phyloP scores from a whole-genome alignment of 2,888 invertebrate species.

The Patella ulyssiponensis region DNA sequence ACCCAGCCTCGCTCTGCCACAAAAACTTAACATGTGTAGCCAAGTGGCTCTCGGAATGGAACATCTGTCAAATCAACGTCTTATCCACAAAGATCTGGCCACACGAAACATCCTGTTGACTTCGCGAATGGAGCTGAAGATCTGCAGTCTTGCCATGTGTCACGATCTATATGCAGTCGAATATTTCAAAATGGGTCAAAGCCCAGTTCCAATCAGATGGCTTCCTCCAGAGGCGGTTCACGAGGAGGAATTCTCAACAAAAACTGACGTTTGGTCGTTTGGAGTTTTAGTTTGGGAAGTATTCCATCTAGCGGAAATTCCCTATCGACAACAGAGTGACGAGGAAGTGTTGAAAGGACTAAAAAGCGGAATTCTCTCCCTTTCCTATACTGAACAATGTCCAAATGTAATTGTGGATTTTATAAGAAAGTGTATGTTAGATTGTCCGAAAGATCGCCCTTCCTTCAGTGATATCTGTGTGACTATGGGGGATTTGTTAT shows the following conservation, averaged over 20 bases:
- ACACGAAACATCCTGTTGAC: constrained; percentile 92
- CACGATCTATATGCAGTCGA: constrained; percentile 89
- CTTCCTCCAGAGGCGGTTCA: constrained; percentile 88
- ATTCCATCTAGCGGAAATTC: constrained; percentile 84
- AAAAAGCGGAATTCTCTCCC: constrained; percentile 50
- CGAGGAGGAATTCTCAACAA: constrained; percentile 92
- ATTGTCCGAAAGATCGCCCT: constrained; percentile 71
- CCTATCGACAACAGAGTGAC: constrained; percentile 83
- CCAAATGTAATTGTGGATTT: constrained; percentile 64
- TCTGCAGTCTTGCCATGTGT: constrained; percentile 84
- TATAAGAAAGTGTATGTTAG: constrained; percentile 66
- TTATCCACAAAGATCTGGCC: constrained; percentile 92
- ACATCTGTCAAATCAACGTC: constrained; percentile 81
- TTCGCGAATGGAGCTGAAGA: constrained; percentile 84
- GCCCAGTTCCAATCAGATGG: constrained; percentile 89
- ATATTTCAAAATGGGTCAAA: constrained; percentile 79
- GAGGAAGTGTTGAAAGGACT: constrained; percentile 77
- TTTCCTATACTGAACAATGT: constrained; percentile 60
- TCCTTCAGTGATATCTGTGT: constrained; percentile 70
- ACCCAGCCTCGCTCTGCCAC: constrained; percentile 76
- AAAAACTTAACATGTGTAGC: constrained; percentile 72
- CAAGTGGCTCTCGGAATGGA: constrained; percentile 89
- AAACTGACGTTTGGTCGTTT: constrained; percentile 93
- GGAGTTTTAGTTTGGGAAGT: constrained; percentile 93
- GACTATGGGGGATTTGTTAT: constrained; percentile 64